Evolutionary conservation across 1,140 invertebrate species (phyloP).

Genomic region (Formica selysi): DNA sequence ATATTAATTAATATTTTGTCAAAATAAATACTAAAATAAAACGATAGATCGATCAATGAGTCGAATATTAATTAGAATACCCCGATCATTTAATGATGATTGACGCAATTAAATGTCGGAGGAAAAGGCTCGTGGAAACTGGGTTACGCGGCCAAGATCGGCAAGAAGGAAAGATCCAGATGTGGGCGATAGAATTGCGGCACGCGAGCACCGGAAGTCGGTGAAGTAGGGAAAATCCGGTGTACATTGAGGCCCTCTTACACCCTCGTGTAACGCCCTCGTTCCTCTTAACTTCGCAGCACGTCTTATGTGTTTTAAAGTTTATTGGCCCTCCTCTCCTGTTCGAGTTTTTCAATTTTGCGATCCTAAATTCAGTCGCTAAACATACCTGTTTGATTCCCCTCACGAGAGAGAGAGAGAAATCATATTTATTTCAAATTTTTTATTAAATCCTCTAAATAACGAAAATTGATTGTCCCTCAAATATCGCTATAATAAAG

Average conservation of each 20-base stretch:
- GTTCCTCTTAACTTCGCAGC: slow-evolving; percentile 20
- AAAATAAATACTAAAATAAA: neutral
- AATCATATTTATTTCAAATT: neutral
- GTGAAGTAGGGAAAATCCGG: slow-evolving; percentile 71
- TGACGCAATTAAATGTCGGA: neutral
- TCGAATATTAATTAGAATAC: neutral
- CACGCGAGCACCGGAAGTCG: slow-evolving; percentile 74
- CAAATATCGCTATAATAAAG: neutral
- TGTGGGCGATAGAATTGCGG: slow-evolving; percentile 71
- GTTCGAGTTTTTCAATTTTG: slow-evolving; percentile 15
- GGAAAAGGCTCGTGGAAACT: slow-evolving; percentile 27
- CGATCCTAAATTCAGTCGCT: neutral
- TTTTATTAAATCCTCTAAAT: neutral
- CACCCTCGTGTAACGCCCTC: slow-evolving; percentile 62
- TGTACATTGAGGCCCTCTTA: slow-evolving; percentile 51
- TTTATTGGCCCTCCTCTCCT: neutral
- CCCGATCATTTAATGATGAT: neutral
- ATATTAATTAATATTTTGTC: neutral
- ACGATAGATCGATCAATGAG: neutral
- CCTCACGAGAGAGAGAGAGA: too few species aligned
- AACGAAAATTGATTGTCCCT: neutral
- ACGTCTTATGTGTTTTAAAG: slow-evolving; percentile 22
- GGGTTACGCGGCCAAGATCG: slow-evolving; percentile 73
- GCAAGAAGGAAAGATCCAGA: slow-evolving; percentile 71
- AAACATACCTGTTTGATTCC: neutral